Evolutionary conservation across 2,888 invertebrate genomes (phyloP).

Genomic region (Cheilosia soror): DNA sequence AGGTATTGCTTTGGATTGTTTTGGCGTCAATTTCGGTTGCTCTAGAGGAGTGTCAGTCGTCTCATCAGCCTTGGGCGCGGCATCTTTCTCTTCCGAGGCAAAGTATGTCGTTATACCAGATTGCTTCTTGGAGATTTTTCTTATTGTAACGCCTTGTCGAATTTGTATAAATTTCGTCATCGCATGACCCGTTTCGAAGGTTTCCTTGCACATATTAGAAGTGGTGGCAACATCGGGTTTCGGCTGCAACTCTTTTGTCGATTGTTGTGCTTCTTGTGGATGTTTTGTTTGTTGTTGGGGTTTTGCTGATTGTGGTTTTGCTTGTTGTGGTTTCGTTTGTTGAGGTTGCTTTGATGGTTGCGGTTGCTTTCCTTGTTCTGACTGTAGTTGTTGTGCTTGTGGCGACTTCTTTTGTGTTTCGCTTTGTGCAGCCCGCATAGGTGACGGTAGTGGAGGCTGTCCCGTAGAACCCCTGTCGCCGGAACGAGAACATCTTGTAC

Average conservation of each 20-base stretch:
- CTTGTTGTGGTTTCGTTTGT: neutral
- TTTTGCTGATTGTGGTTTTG: neutral
- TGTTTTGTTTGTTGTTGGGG: neutral
- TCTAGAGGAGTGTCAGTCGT: neutral
- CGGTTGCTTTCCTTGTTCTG: no score
- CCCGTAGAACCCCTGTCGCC: neutral
- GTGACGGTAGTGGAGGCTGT: neutral
- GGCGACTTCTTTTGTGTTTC: constrained; percentile 38
- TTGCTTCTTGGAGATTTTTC: constrained; percentile 78
- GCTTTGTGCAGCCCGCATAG: neutral
- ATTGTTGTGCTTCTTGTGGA: neutral
- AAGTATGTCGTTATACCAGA: constrained; percentile 8
- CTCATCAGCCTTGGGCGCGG: neutral
- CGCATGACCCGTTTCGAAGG: constrained; percentile 56
- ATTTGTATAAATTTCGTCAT: constrained; percentile 79
- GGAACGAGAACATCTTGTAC: constrained; percentile 32
- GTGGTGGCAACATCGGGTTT: neutral
- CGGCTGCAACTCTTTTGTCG: neutral
- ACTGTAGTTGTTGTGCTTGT: neutral
- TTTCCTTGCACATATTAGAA: constrained; percentile 6
- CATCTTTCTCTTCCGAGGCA: neutral
- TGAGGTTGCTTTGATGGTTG: neutral
- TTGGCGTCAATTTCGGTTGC: constrained; percentile 7
- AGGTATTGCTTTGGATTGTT: constrained; percentile 17
- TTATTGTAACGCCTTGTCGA: constrained; percentile 81